phyloP scores from a whole-genome alignment of 2,888 invertebrate species.

The Erynnis tages region DNA sequence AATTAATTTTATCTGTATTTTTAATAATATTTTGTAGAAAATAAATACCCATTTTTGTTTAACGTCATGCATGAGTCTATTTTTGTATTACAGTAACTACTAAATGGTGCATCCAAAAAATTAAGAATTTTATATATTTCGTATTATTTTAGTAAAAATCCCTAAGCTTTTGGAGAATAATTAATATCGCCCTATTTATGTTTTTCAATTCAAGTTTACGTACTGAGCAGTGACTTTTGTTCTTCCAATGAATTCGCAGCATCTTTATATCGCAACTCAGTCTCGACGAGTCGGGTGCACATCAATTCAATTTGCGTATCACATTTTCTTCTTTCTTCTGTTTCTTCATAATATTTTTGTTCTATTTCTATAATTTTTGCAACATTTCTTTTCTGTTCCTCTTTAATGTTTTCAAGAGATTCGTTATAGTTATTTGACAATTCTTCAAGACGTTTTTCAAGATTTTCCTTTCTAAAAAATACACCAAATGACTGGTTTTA shows the following conservation, averaged over 20 bases:
- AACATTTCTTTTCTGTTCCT: slow-evolving; percentile 50
- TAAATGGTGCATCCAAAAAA: too few species aligned
- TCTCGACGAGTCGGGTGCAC: slow-evolving; percentile 48
- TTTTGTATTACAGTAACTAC: too few species aligned
- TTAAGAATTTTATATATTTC: too few species aligned
- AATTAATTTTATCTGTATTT: too few species aligned
- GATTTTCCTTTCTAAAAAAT: slow-evolving; percentile 57
- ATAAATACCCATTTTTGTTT: too few species aligned
- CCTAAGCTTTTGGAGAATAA: too few species aligned
- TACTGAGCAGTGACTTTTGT: slow-evolving; percentile 41
- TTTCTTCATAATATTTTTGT: slow-evolving; percentile 51
- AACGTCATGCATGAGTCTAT: too few species aligned
- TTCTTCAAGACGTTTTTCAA: slow-evolving; percentile 56
- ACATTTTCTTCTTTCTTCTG: slow-evolving; percentile 48
- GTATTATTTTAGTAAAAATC: too few species aligned
- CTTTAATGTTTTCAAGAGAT: slow-evolving; percentile 50
- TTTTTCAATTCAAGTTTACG: too few species aligned
- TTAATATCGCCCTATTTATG: too few species aligned
- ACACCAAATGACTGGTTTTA: too few species aligned
- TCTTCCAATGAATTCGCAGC: slow-evolving; percentile 29
- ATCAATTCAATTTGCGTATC: slow-evolving; percentile 48
- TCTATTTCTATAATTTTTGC: slow-evolving; percentile 56
- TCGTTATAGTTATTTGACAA: slow-evolving; percentile 56
- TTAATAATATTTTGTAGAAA: too few species aligned
- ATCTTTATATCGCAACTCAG: slow-evolving; percentile 42